Evolutionary conservation across 2,797 vertebrate genomes (phyloP).

Genomic region (Hypotaenidia philippensis): DNA sequence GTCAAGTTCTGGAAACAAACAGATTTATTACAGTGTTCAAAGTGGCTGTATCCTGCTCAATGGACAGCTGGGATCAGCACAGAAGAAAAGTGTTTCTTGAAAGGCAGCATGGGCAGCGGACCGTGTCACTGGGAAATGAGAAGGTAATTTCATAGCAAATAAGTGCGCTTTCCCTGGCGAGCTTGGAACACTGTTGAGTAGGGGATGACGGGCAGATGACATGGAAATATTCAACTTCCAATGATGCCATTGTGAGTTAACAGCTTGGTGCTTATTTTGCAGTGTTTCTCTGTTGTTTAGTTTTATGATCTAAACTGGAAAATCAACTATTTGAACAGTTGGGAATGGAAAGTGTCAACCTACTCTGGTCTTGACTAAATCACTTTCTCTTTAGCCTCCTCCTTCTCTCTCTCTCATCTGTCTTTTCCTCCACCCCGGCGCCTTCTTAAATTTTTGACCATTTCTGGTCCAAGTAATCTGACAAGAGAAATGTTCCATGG

Average conservation of each 20-base stretch:
- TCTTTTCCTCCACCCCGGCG: not conserved
- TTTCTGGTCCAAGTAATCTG: slow-evolving; percentile 51
- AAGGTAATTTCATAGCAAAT: not conserved
- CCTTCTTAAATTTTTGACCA: not conserved
- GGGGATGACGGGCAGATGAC: not conserved
- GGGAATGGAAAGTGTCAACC: slow-evolving; percentile 16
- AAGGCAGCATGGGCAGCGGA: not conserved
- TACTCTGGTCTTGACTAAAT: slow-evolving; percentile 2
- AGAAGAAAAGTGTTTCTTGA: slow-evolving; percentile 24
- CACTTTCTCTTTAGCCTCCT: not conserved
- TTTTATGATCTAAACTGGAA: slow-evolving; percentile 15
- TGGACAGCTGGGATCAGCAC: slow-evolving; percentile 40
- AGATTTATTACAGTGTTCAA: slow-evolving; percentile 23
- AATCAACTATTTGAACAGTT: not conserved
- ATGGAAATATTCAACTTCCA: not conserved
- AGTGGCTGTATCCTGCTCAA: slow-evolving; percentile 35
- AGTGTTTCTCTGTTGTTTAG: slow-evolving; percentile 4
- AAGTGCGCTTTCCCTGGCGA: not conserved
- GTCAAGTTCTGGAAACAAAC: slow-evolving; percentile 16
- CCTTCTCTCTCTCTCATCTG: not conserved
- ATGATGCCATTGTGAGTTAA: not conserved
- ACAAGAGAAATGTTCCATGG: slow-evolving; percentile 43
- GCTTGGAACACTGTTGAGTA: not conserved
- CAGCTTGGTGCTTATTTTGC: not conserved
- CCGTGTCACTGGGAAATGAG: not conserved